phyloP scores from a whole-genome alignment of 1,140 invertebrate genomes.

The Bombyx mandarina region DNA sequence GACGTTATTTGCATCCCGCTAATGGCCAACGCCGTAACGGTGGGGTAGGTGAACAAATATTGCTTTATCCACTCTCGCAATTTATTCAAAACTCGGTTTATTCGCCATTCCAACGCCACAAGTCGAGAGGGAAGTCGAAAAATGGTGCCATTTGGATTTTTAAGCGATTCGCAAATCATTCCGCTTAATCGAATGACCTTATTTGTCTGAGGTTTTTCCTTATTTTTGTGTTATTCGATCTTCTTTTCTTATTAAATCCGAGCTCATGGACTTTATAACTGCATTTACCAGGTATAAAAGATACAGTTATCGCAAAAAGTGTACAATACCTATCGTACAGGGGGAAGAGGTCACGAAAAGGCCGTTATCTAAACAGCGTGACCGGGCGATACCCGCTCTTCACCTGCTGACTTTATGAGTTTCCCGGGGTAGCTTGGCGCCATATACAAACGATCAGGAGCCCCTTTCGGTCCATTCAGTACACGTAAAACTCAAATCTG shows the following conservation, averaged over 20 bases:
- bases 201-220: constrained; percentile 41
- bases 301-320: constrained; percentile 3
- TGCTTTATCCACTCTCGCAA: constrained; percentile 67
- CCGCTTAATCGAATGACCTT: constrained; percentile 57
- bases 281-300: neutral
- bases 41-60: constrained; percentile 70
- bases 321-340: constrained; percentile 17
- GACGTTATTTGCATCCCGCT: constrained; percentile 70
- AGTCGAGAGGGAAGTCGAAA: constrained; percentile 43
- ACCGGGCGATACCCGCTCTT: constrained; percentile 36
- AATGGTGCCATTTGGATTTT: constrained; percentile 56
- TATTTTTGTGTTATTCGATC: constrained; percentile 24
- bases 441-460: constrained; percentile 44
- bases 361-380: constrained; percentile 50
- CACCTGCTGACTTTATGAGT: constrained; percentile 51
- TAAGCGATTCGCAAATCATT: constrained; percentile 63
- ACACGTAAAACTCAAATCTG: constrained; percentile 30
- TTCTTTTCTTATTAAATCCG: neutral
- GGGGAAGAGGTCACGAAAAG: constrained; percentile 32
- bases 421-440: constrained; percentile 34
- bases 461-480: constrained; percentile 27
- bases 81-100: constrained; percentile 65
- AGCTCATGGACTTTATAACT: neutral
- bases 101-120: constrained; percentile 53
- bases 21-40: constrained; percentile 65